Base-by-base conservation (phyloP, 2,888 invertebrate genomes). In the Lysandra bellargus region DNA sequence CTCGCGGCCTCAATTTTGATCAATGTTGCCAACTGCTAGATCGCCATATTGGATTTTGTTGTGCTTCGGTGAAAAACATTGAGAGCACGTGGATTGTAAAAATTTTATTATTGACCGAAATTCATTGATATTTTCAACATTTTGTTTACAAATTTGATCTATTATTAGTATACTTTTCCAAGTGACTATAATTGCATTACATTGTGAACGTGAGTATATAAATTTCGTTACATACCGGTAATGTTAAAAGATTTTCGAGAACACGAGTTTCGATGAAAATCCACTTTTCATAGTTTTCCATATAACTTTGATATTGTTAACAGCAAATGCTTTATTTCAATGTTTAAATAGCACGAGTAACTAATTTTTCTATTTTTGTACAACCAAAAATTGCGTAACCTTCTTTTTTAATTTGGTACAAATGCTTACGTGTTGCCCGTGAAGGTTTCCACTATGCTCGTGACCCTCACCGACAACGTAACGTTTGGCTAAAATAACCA, bases 1-100 rank as follows among this genome's bases (percentile, higher is more conserved):
- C 23, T 75, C 53, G 53, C 53, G 57, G 53, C 30, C 49, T 57
- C 12, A 64, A 44, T 74, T 78, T 78, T 69, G 14, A 69, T 82
- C 81, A 81, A 87, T 86, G 88, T 89, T 91, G 88, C 88, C 89
- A 89, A 84, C 85, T 83, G 30, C 85, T 84, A 80, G 80, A 80
- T 84, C 95, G 96, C 96, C 96, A 96, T 96, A 95, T 96, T 96
- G 96, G 92, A 94, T 95, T 94, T 94, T 95, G 92, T 92, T 95
- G 95, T 95, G 94, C 94, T 89, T 93, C 88, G 92, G 86, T 89
- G 85, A 92, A 96, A 96, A 96, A 96, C 96, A 96, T 95, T 95
- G 95, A 95, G 95, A 96, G 96, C 96, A 96, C 96, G 96, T 96
- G 96, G 96, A 96, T 91, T 89, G 87, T 92, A 91, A 86, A 90